Percentiles rank a stretch among this genome's conserved stretches.
Evolutionary conservation across 2,888 invertebrate species (phyloP).

Genomic region (Lithophane ornitopus): DNA sequence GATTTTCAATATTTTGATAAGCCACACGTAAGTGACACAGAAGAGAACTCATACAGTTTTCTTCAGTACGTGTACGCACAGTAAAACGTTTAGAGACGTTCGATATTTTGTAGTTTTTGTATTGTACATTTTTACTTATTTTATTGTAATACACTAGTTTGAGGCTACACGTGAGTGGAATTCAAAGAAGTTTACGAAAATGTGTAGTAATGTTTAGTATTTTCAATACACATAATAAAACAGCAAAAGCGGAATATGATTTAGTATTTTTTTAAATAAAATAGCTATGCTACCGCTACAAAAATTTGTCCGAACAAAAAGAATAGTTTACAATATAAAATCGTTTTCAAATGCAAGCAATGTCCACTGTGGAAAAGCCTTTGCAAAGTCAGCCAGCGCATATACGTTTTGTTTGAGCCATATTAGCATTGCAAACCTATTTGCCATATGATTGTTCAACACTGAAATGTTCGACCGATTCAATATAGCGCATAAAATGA

Average conservation of each 20-base stretch:
- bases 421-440: conserved; percentile 59
- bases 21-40: conserved; percentile 44
- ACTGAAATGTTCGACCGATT: conserved; percentile 42
- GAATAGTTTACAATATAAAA: conserved; percentile 3
- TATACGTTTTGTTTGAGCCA: conserved; percentile 28
- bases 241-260: background rate
- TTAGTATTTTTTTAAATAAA: background rate
- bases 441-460: conserved; percentile 46
- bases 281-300: background rate
- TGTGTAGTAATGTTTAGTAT: background rate
- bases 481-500: conserved; percentile 46
- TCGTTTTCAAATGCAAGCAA: conserved; percentile 21
- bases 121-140: background rate
- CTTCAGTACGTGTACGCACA: conserved; percentile 13
- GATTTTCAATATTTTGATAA: conserved; percentile 68
- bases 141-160: conserved; percentile 8
- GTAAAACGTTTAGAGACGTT: background rate
- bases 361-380: conserved; percentile 15
- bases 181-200: background rate
- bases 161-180: conserved; percentile 3
- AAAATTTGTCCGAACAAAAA: background rate
- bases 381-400: conserved; percentile 36
- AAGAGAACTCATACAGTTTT: conserved; percentile 29
- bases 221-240: background rate
- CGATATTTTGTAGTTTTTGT: background rate